Conservation (phyloP, 2,888 invertebrate genomes). For the Leptopilina drosophilae region DNA sequence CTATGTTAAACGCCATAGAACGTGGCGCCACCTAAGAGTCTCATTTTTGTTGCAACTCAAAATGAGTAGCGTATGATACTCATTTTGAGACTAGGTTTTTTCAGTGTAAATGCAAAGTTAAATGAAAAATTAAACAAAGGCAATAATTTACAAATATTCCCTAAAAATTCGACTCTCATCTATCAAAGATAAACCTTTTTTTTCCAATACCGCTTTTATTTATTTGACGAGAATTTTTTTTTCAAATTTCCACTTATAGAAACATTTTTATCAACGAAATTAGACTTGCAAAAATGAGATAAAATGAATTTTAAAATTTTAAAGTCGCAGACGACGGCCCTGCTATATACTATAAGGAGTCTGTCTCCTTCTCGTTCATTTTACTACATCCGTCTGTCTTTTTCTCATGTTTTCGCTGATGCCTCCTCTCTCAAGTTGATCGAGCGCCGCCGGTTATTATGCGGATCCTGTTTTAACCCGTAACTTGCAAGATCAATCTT, state of each 20-base stretch:
- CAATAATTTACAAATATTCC: background rate
- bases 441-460: conserved; percentile 35
- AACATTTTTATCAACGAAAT: background rate
- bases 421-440: conserved; percentile 33
- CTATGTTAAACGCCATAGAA: too few relatives aligned
- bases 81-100: too few relatives aligned
- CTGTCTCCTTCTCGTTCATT: conserved; percentile 43
- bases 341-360: conserved; percentile 22
- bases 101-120: too few relatives aligned
- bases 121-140: too few relatives aligned
- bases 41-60: too few relatives aligned
- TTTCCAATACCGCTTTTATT: background rate
- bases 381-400: conserved; percentile 44
- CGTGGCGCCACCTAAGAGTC: too few relatives aligned
- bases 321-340: conserved; percentile 34
- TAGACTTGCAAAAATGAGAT: conserved; percentile 9
- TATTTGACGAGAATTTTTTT: background rate
- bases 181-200: background rate
- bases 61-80: too few relatives aligned
- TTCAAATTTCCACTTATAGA: background rate
- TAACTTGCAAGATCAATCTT: conserved; percentile 39
- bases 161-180: conserved; percentile 1
- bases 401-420: conserved; percentile 34
- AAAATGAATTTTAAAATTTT: conserved; percentile 16
- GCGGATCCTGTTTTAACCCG: conserved; percentile 38